Percentiles rank a stretch among this genome's conserved stretches.
phyloP scores from a whole-genome alignment of 2,113 vertebrate genomes.

The Cheilinus undulatus region DNA sequence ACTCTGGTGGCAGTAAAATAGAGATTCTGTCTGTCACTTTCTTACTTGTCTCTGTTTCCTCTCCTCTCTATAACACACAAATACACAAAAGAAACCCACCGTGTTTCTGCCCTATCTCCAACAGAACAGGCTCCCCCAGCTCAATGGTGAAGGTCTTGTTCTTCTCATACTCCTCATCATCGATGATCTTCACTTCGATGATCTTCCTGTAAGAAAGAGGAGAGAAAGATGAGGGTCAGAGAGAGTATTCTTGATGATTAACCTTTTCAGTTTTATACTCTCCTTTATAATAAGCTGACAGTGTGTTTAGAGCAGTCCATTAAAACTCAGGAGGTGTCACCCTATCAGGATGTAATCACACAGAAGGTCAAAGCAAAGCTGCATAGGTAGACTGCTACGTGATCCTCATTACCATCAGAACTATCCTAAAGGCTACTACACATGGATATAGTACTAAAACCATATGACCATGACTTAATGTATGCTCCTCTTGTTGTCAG shows the following conservation, averaged over 20 bases:
- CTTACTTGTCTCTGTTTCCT: background rate
- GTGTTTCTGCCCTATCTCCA: conserved; percentile 85
- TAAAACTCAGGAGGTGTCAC: conserved; percentile 4
- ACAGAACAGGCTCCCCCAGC: conserved; percentile 83
- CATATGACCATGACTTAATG: background rate
- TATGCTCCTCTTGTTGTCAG: background rate
- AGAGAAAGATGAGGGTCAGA: background rate
- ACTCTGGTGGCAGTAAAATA: too few species aligned
- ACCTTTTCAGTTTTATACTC: conserved; percentile 1
- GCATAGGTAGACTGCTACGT: background rate
- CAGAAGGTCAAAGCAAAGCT: conserved; percentile 8
- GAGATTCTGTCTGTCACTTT: background rate
- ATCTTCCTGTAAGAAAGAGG: conserved; percentile 79
- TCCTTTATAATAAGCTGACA: background rate
- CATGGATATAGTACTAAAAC: background rate
- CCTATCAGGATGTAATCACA: background rate
- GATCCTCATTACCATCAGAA: background rate
- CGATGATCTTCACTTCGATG: conserved; percentile 85
- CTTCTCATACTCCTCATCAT: conserved; percentile 85
- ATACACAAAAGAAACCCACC: conserved; percentile 47
- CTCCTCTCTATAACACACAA: background rate
- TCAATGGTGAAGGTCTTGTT: conserved; percentile 84
- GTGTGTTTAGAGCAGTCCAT: background rate
- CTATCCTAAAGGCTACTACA: background rate
- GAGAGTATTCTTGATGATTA: conserved; percentile 4